Base-by-base conservation (phyloP, 2,113 vertebrate genomes). In the Athene noctua region DNA sequence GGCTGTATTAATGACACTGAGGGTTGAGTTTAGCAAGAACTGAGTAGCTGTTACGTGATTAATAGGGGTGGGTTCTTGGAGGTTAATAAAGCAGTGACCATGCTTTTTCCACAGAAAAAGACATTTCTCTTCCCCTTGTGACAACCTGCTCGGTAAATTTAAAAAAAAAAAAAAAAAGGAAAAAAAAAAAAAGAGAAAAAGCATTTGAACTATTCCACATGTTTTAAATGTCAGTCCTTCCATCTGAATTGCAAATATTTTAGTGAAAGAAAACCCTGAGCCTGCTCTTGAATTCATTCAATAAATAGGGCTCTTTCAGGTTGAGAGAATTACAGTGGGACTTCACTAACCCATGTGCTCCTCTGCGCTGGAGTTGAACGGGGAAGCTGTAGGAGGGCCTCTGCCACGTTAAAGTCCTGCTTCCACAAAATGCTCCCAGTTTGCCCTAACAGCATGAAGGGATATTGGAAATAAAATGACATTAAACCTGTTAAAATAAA, bases 171-270 rank as follows among this genome's bases (percentile, higher is more conserved):
- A 65, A 61, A 58, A 51, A 17, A 44, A 44, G 16, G 16, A 44
- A 44, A 86, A 74, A 46, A 47, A 51, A 94, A 80, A 44, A 51
- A 66, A 40, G 61, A 77, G 36, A 62, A 91, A 79, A 86, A 59
- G 23, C 54, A 38, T 86, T 68, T 95, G 54, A 94, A 54, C 79
- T 92, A 42, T 80, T 96, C 86, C 80, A 74, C 74, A 36, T 94
- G 79, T 92, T 92, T 94, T 95, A 72, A 93, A 87, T 95, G 80
- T 96, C 49, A 75, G 36, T 63, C 44, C 11, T 86, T 88, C 85
- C 38, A 90, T 96, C 85, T 95, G 91, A 94, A 92, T 88, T 95
- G 73, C 67, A 94, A 78, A 84, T 93, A 80, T 71, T 90, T 86
- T 38, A 57, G 44, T 84, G 85, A 75, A 93, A 93, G 92, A 81